Percentiles rank a stretch among this genome's conserved stretches.
phyloP scores from a whole-genome alignment of 2,888 invertebrate genomes.

The Amiota mariae region DNA sequence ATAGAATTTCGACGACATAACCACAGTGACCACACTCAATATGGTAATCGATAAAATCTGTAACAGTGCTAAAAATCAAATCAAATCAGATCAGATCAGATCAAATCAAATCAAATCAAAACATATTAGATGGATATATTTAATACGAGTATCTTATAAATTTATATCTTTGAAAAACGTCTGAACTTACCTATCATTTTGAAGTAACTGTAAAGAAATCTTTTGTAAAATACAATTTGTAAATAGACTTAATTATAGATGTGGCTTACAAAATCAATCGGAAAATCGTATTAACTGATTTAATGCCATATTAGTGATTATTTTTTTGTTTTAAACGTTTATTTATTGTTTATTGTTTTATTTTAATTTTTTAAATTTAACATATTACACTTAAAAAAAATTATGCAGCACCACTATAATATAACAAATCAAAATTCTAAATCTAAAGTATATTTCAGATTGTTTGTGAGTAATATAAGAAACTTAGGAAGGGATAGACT shows the following conservation, averaged over 20 bases:
- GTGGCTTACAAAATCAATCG: neutral
- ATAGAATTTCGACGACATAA: neutral
- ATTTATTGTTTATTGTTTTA: neutral
- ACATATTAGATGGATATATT: neutral
- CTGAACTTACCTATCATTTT: neutral
- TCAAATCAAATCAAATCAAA: neutral
- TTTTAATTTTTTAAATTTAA: neutral
- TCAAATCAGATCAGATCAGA: neutral
- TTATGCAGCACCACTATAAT: slow-evolving; percentile 16
- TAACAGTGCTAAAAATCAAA: neutral
- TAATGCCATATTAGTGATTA: neutral
- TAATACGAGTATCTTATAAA: neutral
- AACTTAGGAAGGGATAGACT: too few relatives aligned
- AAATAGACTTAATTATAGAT: neutral
- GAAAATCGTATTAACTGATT: neutral
- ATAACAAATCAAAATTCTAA: slow-evolving; percentile 4
- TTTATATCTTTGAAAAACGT: neutral
- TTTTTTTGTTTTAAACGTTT: neutral
- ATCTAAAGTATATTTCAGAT: neutral
- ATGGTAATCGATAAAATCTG: neutral
- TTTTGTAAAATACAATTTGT: neutral
- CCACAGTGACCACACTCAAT: neutral
- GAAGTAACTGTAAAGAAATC: neutral
- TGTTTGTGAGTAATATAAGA: too few relatives aligned
- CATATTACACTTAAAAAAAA: slow-evolving; percentile 1